Conservation (phyloP, 2,888 invertebrate genomes). For the Blastobasis adustella region DNA sequence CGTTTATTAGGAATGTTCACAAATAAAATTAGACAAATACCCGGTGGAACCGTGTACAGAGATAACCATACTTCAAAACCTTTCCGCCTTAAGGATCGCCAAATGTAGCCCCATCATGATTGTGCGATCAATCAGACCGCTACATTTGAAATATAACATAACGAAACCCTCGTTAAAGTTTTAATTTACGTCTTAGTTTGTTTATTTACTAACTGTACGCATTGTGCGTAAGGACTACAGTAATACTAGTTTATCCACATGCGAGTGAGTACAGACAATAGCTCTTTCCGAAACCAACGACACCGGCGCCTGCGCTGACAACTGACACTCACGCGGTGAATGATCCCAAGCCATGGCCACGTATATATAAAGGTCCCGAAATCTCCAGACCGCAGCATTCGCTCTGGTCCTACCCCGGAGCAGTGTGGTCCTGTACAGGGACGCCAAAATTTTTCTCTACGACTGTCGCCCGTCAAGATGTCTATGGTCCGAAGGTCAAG, state of each 20-base stretch:
- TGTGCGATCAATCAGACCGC: no score
- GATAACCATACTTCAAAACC: no score
- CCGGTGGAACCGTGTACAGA: no score
- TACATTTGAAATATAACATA: no score
- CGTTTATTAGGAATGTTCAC: no score
- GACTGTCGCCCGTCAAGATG: conserved; percentile 33
- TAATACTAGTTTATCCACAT: conserved; percentile 22
- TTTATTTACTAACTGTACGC: not conserved
- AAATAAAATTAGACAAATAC: no score
- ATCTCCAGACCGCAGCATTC: conserved; percentile 42
- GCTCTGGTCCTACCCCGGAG: conserved; percentile 63
- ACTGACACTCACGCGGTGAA: conserved; percentile 55
- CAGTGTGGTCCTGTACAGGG: conserved; percentile 44
- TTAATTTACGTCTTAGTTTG: no score
- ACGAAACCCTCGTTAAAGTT: no score
- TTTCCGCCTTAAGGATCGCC: no score
- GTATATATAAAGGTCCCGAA: conserved; percentile 44
- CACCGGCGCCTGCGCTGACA: conserved; percentile 48
- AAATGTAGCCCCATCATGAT: no score
- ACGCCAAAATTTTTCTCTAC: conserved; percentile 21
- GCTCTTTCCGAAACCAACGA: conserved; percentile 35
- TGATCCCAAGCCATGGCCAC: conserved; percentile 31
- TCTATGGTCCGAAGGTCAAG: conserved; percentile 60
- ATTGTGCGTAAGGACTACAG: conserved; percentile 6
- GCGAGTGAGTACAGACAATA: conserved; percentile 56